Evolutionary conservation across 2,113 vertebrate genomes (phyloP).

Genomic region (Pluvialis apricaria): DNA sequence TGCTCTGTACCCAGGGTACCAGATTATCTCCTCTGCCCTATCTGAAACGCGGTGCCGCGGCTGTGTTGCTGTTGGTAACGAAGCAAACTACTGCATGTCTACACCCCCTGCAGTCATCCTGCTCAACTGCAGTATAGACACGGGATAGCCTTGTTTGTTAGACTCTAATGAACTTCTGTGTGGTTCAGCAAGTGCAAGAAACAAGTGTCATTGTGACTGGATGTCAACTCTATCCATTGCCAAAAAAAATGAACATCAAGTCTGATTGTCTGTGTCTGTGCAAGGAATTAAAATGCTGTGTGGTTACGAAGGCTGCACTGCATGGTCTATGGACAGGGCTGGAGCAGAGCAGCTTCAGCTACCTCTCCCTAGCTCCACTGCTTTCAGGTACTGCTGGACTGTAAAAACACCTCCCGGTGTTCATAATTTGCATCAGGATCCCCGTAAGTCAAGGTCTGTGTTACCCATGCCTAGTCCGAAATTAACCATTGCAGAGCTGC

Average conservation of each 20-base stretch:
- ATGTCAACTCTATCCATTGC: background rate
- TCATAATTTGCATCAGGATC: background rate
- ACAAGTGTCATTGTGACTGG: background rate
- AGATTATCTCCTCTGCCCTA: background rate
- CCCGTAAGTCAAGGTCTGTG: background rate
- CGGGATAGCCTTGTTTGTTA: background rate
- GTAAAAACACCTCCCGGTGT: background rate
- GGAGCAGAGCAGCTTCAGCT: background rate
- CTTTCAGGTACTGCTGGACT: background rate
- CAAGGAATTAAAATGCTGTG: background rate
- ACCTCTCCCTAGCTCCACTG: background rate
- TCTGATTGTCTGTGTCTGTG: background rate
- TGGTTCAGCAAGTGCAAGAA: background rate
- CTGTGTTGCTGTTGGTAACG: background rate
- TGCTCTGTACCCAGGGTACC: background rate
- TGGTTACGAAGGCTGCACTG: too few relatives aligned
- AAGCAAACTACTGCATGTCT: background rate
- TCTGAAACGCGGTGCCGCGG: rapidly evolving
- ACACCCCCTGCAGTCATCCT: background rate
- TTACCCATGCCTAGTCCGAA: background rate
- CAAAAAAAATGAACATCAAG: background rate
- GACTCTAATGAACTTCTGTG: background rate
- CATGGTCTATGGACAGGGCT: background rate
- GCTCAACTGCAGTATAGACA: background rate
- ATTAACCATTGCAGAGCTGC: background rate